Evolutionary conservation across 2,888 invertebrate genomes (phyloP).

Genomic region (Eurytoma adleriae): DNA sequence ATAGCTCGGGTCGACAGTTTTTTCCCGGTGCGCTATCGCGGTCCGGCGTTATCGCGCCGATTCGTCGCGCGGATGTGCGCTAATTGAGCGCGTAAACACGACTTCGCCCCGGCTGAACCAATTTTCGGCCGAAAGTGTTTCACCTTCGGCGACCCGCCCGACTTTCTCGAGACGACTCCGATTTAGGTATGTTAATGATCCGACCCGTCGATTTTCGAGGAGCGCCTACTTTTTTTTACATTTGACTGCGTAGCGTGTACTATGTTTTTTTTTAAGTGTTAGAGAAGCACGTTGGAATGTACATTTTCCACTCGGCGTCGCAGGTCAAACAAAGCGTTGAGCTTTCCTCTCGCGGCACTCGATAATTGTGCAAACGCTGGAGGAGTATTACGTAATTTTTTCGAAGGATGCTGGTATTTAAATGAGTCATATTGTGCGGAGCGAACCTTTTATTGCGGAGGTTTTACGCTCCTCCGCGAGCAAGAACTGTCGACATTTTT

Average conservation of each 20-base stretch:
- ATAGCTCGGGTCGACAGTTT: neutral
- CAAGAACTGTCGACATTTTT: neutral
- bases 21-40: conserved; percentile 9
- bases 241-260: too few relatives aligned
- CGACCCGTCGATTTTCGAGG: too few relatives aligned
- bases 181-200: too few relatives aligned
- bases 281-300: too few relatives aligned
- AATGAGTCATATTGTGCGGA: conserved; percentile 46
- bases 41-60: neutral
- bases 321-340: too few relatives aligned
- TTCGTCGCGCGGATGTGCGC: conserved; percentile 12
- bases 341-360: conserved; percentile 4
- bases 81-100: conserved; percentile 13
- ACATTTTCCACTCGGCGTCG: too few relatives aligned
- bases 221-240: too few relatives aligned
- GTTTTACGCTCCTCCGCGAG: conserved; percentile 12
- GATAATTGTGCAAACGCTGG: conserved; percentile 42
- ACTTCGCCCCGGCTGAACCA: neutral
- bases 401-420: conserved; percentile 34
- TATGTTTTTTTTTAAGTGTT: too few relatives aligned
- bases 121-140: neutral
- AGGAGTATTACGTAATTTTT: conserved; percentile 29
- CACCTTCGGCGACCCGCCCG: too few relatives aligned
- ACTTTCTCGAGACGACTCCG: too few relatives aligned
- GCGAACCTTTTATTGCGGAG: conserved; percentile 24